These are phyloP conservation scores for Sporophila hypoxantha DNA, from an alignment of 2,113 vertebrate species.

Conservation along the genomic window DNA sequence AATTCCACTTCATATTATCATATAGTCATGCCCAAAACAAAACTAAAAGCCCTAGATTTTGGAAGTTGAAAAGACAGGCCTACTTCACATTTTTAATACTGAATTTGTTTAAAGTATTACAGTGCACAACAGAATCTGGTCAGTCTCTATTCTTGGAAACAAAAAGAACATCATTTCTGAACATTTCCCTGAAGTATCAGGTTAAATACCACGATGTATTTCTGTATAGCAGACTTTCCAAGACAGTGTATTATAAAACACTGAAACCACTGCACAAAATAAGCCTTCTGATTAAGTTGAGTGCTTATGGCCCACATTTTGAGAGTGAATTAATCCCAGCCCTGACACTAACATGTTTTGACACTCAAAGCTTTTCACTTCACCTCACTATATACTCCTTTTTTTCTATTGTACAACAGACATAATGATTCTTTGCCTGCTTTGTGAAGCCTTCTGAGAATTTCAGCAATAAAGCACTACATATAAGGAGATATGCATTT, in stretches of 20 bases:
- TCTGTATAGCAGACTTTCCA: background rate
- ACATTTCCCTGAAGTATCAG: background rate
- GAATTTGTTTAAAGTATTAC: background rate
- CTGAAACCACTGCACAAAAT: background rate
- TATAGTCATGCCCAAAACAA: background rate
- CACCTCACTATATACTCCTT: background rate
- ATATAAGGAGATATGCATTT: conserved; percentile 25
- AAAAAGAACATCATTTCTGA: background rate
- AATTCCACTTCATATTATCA: background rate
- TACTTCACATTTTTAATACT: background rate
- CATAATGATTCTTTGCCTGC: conserved; percentile 8
- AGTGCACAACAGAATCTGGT: background rate
- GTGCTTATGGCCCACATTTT: background rate
- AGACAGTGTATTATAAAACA: background rate
- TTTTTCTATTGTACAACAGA: background rate
- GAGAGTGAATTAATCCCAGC: conserved; percentile 32
- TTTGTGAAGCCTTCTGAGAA: conserved; percentile 17
- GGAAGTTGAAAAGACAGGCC: background rate
- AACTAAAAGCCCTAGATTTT: background rate
- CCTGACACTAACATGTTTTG: conserved; percentile 23
- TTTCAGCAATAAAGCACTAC: conserved; percentile 15
- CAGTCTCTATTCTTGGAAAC: background rate
- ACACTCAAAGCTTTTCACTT: conserved; percentile 23
- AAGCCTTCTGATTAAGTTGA: background rate
- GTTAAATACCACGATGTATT: background rate